Conservation (phyloP, 2,888 invertebrate species). For the Epiblema foenella region DNA sequence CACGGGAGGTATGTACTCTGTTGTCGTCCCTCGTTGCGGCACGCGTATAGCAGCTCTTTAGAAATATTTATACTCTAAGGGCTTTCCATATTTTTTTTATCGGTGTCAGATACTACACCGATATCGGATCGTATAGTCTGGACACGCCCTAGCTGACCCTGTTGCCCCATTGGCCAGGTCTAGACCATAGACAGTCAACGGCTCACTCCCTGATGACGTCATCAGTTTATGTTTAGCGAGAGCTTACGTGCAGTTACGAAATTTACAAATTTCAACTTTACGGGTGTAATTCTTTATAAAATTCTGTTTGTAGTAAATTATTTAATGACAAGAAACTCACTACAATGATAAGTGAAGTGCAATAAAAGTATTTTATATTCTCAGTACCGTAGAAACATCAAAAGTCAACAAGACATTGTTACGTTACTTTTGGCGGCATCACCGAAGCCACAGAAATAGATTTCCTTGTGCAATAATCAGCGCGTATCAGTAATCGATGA, state of each 20-base stretch:
- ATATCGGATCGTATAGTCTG: too few species aligned
- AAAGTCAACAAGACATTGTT: constrained; percentile 51
- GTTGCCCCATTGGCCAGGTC: background rate
- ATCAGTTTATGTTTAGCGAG: constrained; percentile 79
- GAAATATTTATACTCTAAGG: too few species aligned
- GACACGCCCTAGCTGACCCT: too few species aligned
- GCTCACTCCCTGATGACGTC: constrained; percentile 68
- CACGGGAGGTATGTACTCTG: too few species aligned
- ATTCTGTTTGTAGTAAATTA: constrained; percentile 52
- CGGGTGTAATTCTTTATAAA: constrained; percentile 58
- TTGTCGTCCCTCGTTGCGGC: too few species aligned
- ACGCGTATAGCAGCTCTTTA: too few species aligned
- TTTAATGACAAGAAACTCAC: constrained; percentile 35
- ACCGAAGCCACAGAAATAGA: constrained; percentile 81
- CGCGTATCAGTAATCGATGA: constrained; percentile 55
- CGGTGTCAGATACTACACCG: too few species aligned
- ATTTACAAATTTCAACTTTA: constrained; percentile 61
- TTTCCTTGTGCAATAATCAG: constrained; percentile 77
- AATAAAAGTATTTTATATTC: constrained; percentile 2
- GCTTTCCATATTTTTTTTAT: too few species aligned
- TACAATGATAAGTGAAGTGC: constrained; percentile 1
- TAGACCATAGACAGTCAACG: constrained; percentile 49
- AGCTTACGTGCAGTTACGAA: constrained; percentile 66
- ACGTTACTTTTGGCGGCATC: constrained; percentile 82
- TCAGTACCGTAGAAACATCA: constrained; percentile 27